Evolutionary conservation across 1,140 invertebrate genomes (phyloP).

Genomic region (Drosophila grimshawi): DNA sequence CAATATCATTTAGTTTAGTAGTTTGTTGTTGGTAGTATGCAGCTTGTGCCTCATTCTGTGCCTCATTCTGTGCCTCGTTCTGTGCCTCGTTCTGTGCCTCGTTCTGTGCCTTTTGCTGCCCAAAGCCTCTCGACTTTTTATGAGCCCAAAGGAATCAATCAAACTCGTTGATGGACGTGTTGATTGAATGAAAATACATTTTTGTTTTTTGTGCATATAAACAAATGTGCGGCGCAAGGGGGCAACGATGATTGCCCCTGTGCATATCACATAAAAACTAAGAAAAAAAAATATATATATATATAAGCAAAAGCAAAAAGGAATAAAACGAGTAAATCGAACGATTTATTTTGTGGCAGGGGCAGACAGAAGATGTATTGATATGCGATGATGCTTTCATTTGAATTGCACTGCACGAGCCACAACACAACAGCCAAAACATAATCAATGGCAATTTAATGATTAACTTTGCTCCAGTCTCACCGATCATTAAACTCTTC

Average conservation of each 20-base stretch:
- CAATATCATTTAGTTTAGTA: slow-evolving; percentile 46
- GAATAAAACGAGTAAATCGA: slow-evolving; percentile 50
- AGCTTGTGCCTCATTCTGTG: background rate
- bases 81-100: no score
- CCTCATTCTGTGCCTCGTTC: background rate
- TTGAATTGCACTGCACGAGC: slow-evolving; percentile 63
- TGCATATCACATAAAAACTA: slow-evolving; percentile 42
- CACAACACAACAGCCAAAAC: slow-evolving; percentile 45
- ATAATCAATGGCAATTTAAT: slow-evolving; percentile 81
- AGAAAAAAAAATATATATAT: slow-evolving; percentile 9
- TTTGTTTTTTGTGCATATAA: slow-evolving; percentile 83
- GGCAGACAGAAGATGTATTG: slow-evolving; percentile 8
- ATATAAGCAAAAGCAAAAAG: slow-evolving; percentile 8
- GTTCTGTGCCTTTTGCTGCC: background rate
- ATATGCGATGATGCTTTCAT: slow-evolving; percentile 27
- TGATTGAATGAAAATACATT: slow-evolving; percentile 84
- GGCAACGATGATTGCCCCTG: slow-evolving; percentile 28
- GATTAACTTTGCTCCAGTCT: slow-evolving; percentile 68
- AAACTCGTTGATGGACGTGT: slow-evolving; percentile 84
- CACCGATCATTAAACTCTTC: slow-evolving; percentile 63
- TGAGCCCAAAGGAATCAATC: slow-evolving; percentile 83
- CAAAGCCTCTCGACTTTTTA: slow-evolving; percentile 59
- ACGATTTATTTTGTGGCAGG: slow-evolving; percentile 48
- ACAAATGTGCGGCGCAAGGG: slow-evolving; percentile 56
- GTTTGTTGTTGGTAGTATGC: slow-evolving; percentile 1